These are phyloP conservation scores for Ctenosaura bakeri DNA, from an alignment of 2,797 vertebrate species.

Conservation along the genomic window DNA sequence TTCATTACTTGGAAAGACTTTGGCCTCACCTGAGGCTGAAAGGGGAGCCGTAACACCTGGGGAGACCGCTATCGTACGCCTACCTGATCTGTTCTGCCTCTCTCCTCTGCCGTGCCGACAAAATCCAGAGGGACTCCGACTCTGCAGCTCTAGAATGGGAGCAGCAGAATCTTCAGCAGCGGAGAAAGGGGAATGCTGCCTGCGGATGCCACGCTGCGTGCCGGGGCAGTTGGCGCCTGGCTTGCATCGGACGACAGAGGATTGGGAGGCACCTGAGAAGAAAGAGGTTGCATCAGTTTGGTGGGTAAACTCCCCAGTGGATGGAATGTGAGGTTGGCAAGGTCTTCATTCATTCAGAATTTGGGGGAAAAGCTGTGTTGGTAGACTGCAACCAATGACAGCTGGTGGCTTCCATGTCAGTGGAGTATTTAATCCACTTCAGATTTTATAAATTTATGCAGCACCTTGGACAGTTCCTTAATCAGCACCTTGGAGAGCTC, in stretches of 20 bases:
- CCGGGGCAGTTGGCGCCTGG: conserved; percentile 83
- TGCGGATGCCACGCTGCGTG: conserved; percentile 81
- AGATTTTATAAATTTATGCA: too few relatives aligned
- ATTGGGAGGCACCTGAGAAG: conserved; percentile 83
- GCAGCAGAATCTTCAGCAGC: conserved; percentile 84
- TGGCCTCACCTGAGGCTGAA: not conserved
- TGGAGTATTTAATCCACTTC: too few relatives aligned
- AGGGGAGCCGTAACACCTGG: not conserved
- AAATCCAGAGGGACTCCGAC: conserved; percentile 81
- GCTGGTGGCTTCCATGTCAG: too few relatives aligned
- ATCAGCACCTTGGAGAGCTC: too few relatives aligned
- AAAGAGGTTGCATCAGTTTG: conserved; percentile 77
- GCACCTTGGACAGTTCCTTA: too few relatives aligned
- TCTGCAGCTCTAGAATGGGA: conserved; percentile 86
- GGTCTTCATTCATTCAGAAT: too few relatives aligned
- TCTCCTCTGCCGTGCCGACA: conserved; percentile 82
- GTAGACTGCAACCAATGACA: too few relatives aligned
- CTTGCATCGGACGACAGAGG: conserved; percentile 84
- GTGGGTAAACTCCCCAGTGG: conserved; percentile 60
- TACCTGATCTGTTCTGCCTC: conserved; percentile 85
- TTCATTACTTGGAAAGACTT: not conserved
- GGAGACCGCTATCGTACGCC: conserved; percentile 21
- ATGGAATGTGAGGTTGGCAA: not conserved
- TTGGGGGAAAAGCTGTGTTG: too few relatives aligned
- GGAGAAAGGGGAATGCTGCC: conserved; percentile 83